Base-by-base conservation (phyloP, 2,888 invertebrate species). In the Homarus gammarus region DNA sequence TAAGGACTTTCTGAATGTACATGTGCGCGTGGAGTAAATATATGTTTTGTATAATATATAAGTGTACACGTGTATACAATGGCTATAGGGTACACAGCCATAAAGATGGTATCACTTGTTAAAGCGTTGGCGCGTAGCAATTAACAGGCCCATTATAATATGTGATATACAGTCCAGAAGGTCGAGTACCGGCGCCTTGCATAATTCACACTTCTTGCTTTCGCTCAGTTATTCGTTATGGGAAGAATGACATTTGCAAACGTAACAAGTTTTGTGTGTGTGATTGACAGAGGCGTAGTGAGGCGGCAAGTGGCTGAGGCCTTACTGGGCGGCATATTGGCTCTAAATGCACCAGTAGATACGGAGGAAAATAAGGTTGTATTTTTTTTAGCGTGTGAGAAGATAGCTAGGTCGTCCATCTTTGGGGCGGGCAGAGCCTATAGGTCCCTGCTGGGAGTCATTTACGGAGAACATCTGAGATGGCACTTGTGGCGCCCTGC, bases 41-140 rank as follows among this genome's bases (percentile, higher is more conserved):
- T n/a, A n/a, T n/a, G n/a, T n/a, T n/a, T n/a, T n/a, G n/a, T n/a
- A n/a, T n/a, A n/a, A n/a, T n/a, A n/a, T n/a, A n/a, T n/a, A n/a
- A n/a, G n/a, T n/a, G n/a, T n/a, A n/a, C n/a, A n/a, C n/a, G n/a
- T 56, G 15, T 56, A 5, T 18, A 56, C 15, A 56, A 18, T 56
- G 56, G 12, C 22, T 56, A 56, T 15, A 5, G 12, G 56, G 18
- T 56, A 22, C 18, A 18, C 22, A 18, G 56, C 33, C 78, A 78
- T 56, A 78, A 78, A 78, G 78, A 78, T 78, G 51, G 18, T 33
- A 36, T 78, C 78, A 10, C 78, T 78, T 51, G 78, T 78, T 78
- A 56, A 78, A 56, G 78, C 78, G 31, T 78, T 56, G 31, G 33
- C 56, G 51, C 78, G 31, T 49, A 27, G 36, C 78, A 78, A 51